Base-by-base conservation (phyloP, 2,113 vertebrate species). In the Chascanopsetta lugubris region DNA sequence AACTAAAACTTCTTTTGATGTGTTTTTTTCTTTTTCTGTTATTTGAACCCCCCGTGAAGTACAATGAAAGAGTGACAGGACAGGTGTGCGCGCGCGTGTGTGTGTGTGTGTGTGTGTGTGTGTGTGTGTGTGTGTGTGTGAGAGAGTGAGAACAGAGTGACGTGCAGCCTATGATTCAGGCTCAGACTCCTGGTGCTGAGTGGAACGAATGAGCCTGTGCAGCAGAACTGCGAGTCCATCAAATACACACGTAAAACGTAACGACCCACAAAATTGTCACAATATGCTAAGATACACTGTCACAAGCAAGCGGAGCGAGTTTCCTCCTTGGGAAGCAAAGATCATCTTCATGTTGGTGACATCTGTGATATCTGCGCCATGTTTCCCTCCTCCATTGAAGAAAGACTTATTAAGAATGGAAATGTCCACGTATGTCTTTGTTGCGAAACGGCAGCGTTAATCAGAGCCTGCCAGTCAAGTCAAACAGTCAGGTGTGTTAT, bases 381-480 rank as follows among this genome's bases (percentile, higher is more conserved):
- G n/a, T 26, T 54, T 57, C 8, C n/a, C 47, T 1, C 25, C 46
- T 24, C 4, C n/a, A 17, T 36, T 59, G 36, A 5, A 21, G 11
- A 47, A 32, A 24, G 67, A 59, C n/a, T 54, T 56, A 59, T 67
- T 63, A 30, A 29, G 24, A 32, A 5, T 13, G 11, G 59, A 6
- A 6, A 3, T 11, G 17, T 18, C 3, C 24, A 27, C 40, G 18
- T 56, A 2, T 58, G 2, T 58, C n/a, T 0, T 68, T 2, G 18
- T n/a, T 42, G 38, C 1, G 38, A 38, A 15, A 20, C 1, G 18
- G 29, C 61, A 38, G 15, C 1, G 12, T 42, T 55, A 66, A 65
- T 74, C 68, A 67, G 36, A 55, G 48, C 46, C 69, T 61, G 77
- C 61, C 72, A 66, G 77, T 79, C 70, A 82, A 61, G 24, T 75